phyloP scores from a whole-genome alignment of 2,888 invertebrate genomes.

The Mesopsocus fuscifrons region DNA sequence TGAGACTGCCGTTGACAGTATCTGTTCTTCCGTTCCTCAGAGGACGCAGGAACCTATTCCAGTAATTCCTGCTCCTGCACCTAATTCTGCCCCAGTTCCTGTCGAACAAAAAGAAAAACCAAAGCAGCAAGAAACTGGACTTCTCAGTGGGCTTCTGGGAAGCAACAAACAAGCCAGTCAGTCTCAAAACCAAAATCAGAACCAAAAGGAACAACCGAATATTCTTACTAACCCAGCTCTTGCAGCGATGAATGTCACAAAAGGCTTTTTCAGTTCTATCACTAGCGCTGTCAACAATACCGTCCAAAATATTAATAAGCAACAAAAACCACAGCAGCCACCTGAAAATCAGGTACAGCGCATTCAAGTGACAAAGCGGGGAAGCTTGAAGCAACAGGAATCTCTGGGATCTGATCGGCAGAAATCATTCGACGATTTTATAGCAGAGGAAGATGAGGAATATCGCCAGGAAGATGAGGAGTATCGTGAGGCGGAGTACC shows the following conservation, averaged over 20 bases:
- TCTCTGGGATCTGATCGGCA: background rate
- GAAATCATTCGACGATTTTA: conserved; percentile 3
- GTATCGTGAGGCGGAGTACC: conserved; percentile 9
- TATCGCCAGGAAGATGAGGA: background rate
- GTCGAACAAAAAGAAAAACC: conserved; percentile 8
- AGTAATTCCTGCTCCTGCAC: conserved; percentile 16
- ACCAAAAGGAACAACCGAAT: conserved; percentile 13
- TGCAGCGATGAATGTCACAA: conserved; percentile 20
- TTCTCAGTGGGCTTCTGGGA: conserved; percentile 16
- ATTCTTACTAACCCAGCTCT: conserved; percentile 21
- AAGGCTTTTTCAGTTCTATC: conserved; percentile 4
- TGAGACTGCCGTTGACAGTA: conserved; percentile 32
- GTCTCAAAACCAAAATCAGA: conserved; percentile 21
- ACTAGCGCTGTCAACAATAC: conserved; percentile 8
- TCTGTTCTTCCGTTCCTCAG: conserved; percentile 21
- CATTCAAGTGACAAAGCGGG: conserved; percentile 3
- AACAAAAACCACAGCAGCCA: conserved; percentile 12
- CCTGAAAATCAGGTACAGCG: conserved; percentile 18
- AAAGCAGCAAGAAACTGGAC: conserved; percentile 3
- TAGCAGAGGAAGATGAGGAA: conserved; percentile 1
- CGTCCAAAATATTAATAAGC: conserved; percentile 10
- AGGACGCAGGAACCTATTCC: conserved; percentile 12
- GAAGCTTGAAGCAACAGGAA: conserved; percentile 2
- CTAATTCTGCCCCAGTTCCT: conserved; percentile 12
- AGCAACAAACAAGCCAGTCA: conserved; percentile 19